A percentile compares a stretch with the other conserved stretches of the same genome.
Evolutionary conservation across 2,797 vertebrate species (phyloP).

Genomic region (Chelmon rostratus): DNA sequence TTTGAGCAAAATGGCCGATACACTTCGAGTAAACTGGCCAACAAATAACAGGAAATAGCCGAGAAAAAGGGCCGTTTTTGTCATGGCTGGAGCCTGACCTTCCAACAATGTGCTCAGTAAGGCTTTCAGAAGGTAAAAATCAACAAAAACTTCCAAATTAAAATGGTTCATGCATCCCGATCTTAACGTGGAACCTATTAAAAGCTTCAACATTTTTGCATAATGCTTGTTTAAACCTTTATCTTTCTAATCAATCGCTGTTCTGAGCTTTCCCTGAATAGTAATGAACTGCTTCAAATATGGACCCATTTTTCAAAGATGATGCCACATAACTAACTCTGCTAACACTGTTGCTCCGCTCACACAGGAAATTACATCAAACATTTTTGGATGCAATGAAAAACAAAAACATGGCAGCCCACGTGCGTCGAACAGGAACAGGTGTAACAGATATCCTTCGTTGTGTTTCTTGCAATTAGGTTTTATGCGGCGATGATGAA

Average conservation of each 20-base stretch:
- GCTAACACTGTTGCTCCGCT: too few species aligned
- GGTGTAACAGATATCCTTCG: constrained; percentile 17
- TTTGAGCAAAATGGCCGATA: constrained; percentile 47
- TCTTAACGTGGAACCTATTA: neutral
- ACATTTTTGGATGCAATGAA: too few species aligned
- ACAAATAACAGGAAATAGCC: constrained; percentile 47
- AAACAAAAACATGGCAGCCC: neutral
- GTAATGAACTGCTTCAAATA: neutral
- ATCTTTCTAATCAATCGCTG: neutral
- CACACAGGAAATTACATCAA: too few species aligned
- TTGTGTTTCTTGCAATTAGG: constrained; percentile 18
- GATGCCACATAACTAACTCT: neutral
- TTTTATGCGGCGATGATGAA: constrained; percentile 30
- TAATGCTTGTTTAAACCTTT: neutral
- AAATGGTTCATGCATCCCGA: neutral
- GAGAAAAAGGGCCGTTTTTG: constrained; percentile 24
- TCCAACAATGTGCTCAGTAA: neutral
- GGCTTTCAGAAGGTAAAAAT: neutral
- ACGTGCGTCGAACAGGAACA: neutral
- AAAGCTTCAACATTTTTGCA: neutral
- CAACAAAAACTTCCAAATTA: neutral
- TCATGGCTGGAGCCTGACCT: constrained; percentile 10
- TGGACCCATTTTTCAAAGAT: neutral
- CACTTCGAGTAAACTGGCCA: constrained; percentile 33
- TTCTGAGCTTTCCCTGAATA: neutral